These are phyloP conservation scores for Leptatherina wallacei DNA, from an alignment of 2,797 vertebrate genomes.

Conservation along the genomic window DNA sequence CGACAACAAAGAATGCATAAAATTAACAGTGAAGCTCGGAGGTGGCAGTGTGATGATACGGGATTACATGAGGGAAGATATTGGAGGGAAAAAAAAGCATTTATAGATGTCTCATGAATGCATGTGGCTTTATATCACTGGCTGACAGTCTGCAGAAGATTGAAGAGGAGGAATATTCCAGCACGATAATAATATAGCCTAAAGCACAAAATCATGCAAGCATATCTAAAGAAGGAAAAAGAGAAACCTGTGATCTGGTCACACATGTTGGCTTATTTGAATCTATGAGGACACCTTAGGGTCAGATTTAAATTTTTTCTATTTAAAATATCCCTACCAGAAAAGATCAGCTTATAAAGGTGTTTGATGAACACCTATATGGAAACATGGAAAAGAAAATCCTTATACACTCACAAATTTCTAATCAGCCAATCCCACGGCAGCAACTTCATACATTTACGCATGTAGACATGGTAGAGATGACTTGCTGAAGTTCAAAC, in stretches of 20 bases:
- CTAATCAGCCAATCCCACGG: too few species aligned
- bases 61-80: not conserved
- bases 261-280: not conserved
- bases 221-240: not conserved
- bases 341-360: not conserved
- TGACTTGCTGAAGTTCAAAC: too few species aligned
- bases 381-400: not conserved
- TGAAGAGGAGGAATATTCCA: not conserved
- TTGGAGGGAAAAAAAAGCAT: not conserved
- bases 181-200: not conserved
- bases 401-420: not conserved
- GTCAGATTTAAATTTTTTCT: too few species aligned
- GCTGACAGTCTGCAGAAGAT: not conserved
- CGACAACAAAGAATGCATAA: not conserved
- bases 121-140: not conserved
- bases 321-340: not conserved
- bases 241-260: not conserved
- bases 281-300: not conserved
- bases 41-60: constrained; percentile 13
- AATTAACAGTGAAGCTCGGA: not conserved
- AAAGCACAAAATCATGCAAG: not conserved
- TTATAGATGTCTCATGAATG: not conserved
- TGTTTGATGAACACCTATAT: not conserved
- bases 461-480: too few species aligned
- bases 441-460: too few species aligned